Base-by-base conservation (phyloP, 2,888 invertebrate genomes). In the Ditula angustiorana region DNA sequence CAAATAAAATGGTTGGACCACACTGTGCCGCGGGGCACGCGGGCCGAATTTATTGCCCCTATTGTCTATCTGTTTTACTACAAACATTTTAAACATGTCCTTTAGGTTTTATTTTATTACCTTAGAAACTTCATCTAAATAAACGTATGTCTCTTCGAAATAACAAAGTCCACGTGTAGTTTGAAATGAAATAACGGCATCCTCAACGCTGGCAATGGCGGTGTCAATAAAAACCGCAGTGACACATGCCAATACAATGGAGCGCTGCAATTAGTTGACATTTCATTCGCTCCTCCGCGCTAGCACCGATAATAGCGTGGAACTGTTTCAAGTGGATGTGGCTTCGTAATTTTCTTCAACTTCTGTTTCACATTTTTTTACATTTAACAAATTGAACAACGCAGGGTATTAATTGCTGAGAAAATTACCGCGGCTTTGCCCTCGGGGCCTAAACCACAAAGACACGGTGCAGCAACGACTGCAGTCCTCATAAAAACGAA, bases 1-100 rank as follows among this genome's bases (percentile, higher is more conserved):
- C 92, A 92, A 91, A 92, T 92, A 91, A 92, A 92, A 91, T 83
- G 84, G 79, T 83, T 78, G 72, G 81, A 87, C 85, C 84, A 83
- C 78, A 79, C 69, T 69, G 59, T 64, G 80, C 83, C 80, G 69
- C 70, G 74, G 74, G 84, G 80, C 80, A 76, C 71, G 74, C 75
- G 78, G 74, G 74, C 76, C 71, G 70, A 73, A 72, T 78, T 80
- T 78, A 68, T 80, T 79, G 75, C 68, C 74, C 74, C 76, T 77
- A 81, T 81, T 85, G 76, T 76, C 74, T 73, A 76, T 79, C 79
- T 79, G 78, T 74, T 74, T 71, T 57, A 69, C n/a, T 68, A 67
- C 70, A 69, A 46, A 10, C 16, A 41, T 41, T 7, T 10, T 16
- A 19, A 19, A 41, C 41, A 10, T 41, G 10, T 41, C 41, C 2